phyloP scores from a whole-genome alignment of 2,113 vertebrate genomes.

The Colinus virginianus region DNA sequence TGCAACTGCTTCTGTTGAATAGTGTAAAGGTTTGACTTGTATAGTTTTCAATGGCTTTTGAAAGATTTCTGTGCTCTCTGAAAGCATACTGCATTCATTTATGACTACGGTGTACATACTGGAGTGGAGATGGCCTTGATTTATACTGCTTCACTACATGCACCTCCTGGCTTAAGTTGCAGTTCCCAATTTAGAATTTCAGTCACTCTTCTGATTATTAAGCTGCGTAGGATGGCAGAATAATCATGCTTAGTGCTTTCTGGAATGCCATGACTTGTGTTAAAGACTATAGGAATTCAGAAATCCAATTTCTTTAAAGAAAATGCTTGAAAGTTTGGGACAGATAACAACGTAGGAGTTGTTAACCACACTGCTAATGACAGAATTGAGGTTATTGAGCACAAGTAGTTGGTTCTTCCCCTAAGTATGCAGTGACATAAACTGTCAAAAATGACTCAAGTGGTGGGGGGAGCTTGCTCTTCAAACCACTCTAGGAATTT shows the following conservation, averaged over 20 bases:
- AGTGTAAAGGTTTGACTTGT: neutral
- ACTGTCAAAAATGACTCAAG: neutral
- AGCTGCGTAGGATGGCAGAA: neutral
- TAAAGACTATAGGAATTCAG: neutral
- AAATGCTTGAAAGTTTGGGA: neutral
- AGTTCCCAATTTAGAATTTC: neutral
- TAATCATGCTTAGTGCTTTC: neutral
- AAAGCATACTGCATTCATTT: neutral
- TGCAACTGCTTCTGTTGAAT: neutral
- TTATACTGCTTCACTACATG: neutral
- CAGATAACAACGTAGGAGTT: neutral
- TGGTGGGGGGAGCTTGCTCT: neutral
- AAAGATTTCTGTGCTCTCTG: neutral
- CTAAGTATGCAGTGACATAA: neutral
- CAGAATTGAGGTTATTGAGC: neutral
- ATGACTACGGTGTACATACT: neutral
- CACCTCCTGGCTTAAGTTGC: neutral
- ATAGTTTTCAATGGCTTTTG: rapidly evolving
- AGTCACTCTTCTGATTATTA: neutral
- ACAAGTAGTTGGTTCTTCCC: neutral
- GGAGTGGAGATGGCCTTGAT: neutral
- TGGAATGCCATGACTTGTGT: neutral
- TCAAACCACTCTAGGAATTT: neutral
- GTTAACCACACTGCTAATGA: neutral
- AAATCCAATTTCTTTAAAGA: neutral